Percentiles rank a stretch among this genome's conserved stretches.
phyloP scores from a whole-genome alignment of 2,888 invertebrate species.

The Euproctis similis region DNA sequence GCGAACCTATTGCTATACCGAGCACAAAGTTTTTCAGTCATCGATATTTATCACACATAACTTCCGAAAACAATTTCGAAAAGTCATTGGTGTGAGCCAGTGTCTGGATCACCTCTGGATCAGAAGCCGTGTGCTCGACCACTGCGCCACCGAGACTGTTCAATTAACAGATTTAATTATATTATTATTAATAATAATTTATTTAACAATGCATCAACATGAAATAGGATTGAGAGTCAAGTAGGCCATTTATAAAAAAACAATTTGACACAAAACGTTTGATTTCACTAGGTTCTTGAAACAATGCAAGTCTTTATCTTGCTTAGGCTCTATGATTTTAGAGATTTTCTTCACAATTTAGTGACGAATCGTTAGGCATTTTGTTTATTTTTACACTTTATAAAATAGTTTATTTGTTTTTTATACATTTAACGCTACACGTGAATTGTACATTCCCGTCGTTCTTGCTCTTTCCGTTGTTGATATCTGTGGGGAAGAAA shows the following conservation, averaged over 20 bases:
- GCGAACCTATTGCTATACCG: no score
- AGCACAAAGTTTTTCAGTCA: no score
- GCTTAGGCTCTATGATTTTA: neutral
- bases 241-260: no score
- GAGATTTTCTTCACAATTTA: neutral
- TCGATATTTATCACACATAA: no score
- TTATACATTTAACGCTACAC: conserved; percentile 66
- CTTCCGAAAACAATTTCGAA: no score
- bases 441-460: conserved; percentile 84
- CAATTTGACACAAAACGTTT: no score
- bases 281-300: conserved; percentile 1
- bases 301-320: neutral
- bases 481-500: conserved; percentile 77
- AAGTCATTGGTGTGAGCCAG: no score
- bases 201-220: conserved; percentile 21
- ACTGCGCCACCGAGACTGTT: no score
- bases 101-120: no score
- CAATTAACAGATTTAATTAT: no score
- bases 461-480: conserved; percentile 83
- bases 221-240: no score
- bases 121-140: no score
- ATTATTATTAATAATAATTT: conserved; percentile 16
- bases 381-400: conserved; percentile 7
- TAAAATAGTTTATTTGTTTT: conserved; percentile 12
- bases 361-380: neutral